Conservation (phyloP, 2,888 invertebrate species). For the Melanchra persicariae region DNA sequence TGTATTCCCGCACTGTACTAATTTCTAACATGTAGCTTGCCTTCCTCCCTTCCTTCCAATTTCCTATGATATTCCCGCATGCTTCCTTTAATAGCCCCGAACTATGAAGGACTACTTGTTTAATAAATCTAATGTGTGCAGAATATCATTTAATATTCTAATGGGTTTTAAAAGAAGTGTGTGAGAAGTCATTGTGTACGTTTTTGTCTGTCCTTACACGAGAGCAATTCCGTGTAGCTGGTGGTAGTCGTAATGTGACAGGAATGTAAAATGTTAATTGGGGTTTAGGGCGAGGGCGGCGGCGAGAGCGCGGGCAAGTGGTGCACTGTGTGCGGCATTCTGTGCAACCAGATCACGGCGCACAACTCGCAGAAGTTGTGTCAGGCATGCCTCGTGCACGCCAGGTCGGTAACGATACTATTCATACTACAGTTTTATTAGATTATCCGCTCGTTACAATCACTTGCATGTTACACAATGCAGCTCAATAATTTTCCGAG, state of each 20-base stretch:
- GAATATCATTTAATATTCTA: constrained; percentile 86
- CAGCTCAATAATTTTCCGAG: constrained; percentile 68
- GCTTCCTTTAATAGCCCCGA: constrained; percentile 90
- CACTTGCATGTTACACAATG: constrained; percentile 73
- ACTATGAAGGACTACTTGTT: constrained; percentile 73
- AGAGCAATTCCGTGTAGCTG: constrained; percentile 61
- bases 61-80: constrained; percentile 84
- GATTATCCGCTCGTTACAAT: constrained; percentile 67
- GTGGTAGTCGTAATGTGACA: constrained; percentile 71
- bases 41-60: constrained; percentile 58
- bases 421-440: constrained; percentile 67
- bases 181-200: constrained; percentile 80
- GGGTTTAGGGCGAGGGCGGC: constrained; percentile 89
- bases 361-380: constrained; percentile 90
- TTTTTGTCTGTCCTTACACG: constrained; percentile 70
- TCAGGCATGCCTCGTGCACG: constrained; percentile 91
- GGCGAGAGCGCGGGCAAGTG: constrained; percentile 85
- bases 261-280: constrained; percentile 86
- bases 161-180: constrained; percentile 90
- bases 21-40: constrained; percentile 50
- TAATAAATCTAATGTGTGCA: constrained; percentile 88
- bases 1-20: constrained; percentile 52
- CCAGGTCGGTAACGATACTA: constrained; percentile 88
- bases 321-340: constrained; percentile 90
- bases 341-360: constrained; percentile 88